phyloP scores from a whole-genome alignment of 2,113 vertebrate genomes.

The Stictonetta naevosa region DNA sequence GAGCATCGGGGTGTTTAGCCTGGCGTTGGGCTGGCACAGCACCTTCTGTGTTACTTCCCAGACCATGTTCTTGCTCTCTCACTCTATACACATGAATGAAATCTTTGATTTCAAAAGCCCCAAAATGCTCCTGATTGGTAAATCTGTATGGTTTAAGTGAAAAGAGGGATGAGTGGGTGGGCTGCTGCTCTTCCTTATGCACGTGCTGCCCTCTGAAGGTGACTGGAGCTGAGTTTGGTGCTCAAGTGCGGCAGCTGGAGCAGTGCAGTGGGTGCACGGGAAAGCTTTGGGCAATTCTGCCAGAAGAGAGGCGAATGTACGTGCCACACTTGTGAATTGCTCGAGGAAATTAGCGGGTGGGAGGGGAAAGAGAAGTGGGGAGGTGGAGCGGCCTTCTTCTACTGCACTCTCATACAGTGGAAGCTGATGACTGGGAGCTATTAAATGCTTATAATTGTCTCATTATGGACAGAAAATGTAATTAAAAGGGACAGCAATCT shows the following conservation, averaged over 20 bases:
- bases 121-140: not conserved
- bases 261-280: not conserved
- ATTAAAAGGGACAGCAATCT: conserved; percentile 36
- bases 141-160: not conserved
- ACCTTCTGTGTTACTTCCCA: not conserved
- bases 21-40: fast-evolving
- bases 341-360: not conserved
- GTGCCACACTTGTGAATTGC: not conserved
- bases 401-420: not conserved
- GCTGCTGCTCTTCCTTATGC: not conserved
- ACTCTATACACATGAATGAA: not conserved
- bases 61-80: not conserved
- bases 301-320: not conserved
- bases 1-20: not conserved
- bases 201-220: not conserved
- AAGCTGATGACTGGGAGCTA: conserved; percentile 11
- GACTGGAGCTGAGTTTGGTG: not conserved
- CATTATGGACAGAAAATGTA: conserved; percentile 35
- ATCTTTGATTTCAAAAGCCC: not conserved
- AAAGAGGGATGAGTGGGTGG: not conserved
- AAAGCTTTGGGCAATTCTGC: not conserved
- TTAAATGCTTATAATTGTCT: conserved; percentile 27
- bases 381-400: not conserved
- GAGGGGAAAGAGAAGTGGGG: not conserved
- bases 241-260: not conserved